Evolutionary conservation across 2,797 vertebrate genomes (phyloP), one percentile per base, ranked within the genome.

Genomic region (Falco biarmicus): DNA sequence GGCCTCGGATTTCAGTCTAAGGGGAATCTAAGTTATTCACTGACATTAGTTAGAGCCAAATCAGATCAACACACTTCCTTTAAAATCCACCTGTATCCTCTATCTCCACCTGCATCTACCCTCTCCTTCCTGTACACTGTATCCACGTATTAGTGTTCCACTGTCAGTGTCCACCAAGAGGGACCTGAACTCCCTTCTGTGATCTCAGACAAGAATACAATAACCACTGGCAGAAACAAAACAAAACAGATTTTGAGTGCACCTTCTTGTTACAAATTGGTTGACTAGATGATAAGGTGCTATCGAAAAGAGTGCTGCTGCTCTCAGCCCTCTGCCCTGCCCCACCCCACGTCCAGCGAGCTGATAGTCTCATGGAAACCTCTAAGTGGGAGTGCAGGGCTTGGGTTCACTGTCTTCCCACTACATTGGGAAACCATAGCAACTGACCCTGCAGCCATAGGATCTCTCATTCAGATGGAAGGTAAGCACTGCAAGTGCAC

Each of bases 401-500:
- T 7, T 88, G 86, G 7, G 51, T 41, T 80, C 3, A 5, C 43
- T 61, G 47, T 53, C 41, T 43, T 43, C 84, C 34, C 47, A n/a
- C 15, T 18, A 5, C 34, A n/a, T 2, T 0, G 0, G 64, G 29
- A 61, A 61, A 78, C 28, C 63, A 83, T 37, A 90, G 60, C 69
- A 73, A 57, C 14, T 7, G 39, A 53, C 8, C 14, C 54, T 64
- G 74, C 41, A 61, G 54, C 50, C 41, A 47, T 1, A 34, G 65
- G 29, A 64, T 22, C 29, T 60, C 50, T 39, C 24, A 7, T 4
- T 2, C 1, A 10, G 50, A 22, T 13, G 41, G 50, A 68, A 87
- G 41, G 20, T 12, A 20, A 50, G 54, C 50, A 39, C 39, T 14
- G 29, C 0, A 0, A 63, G 45, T 1, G 4, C 41, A 32, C 43